Conservation (phyloP, 2,888 invertebrate species). For the Dicycla oo region DNA sequence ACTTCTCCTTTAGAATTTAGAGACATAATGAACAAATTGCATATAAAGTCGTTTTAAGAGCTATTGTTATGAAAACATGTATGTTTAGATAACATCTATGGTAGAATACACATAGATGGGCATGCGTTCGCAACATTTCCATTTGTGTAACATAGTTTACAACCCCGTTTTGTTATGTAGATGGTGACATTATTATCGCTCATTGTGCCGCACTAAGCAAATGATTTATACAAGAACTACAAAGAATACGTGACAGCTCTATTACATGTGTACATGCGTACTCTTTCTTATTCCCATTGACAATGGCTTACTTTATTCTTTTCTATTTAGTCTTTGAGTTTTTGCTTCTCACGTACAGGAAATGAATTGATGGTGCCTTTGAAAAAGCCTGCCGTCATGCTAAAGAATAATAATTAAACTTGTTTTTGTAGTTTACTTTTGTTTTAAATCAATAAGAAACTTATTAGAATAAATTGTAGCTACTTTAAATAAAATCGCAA, state of each 20-base stretch:
- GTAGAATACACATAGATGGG: slow-evolving; percentile 58
- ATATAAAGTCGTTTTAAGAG: slow-evolving; percentile 46
- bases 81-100: slow-evolving; percentile 50
- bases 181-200: slow-evolving; percentile 71
- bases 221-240: slow-evolving; percentile 72
- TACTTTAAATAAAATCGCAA: slow-evolving; percentile 9
- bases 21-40: slow-evolving; percentile 33
- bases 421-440: slow-evolving; percentile 33
- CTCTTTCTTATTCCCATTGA: slow-evolving; percentile 58
- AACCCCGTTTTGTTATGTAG: slow-evolving; percentile 80
- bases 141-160: slow-evolving; percentile 69
- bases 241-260: slow-evolving; percentile 66
- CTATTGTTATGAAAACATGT: slow-evolving; percentile 57
- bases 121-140: slow-evolving; percentile 58
- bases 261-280: slow-evolving; percentile 52
- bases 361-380: slow-evolving; percentile 24
- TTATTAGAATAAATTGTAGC: slow-evolving; percentile 16
- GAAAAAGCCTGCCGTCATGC: slow-evolving; percentile 24
- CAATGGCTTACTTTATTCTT: slow-evolving; percentile 35
- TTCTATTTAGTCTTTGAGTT: slow-evolving; percentile 41
- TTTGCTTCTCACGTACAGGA: slow-evolving; percentile 38
- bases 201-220: slow-evolving; percentile 74
- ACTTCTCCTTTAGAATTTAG: slow-evolving; percentile 33
- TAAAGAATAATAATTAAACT: slow-evolving; percentile 23
- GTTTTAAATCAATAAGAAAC: slow-evolving; percentile 29